Evolutionary conservation across 2,113 vertebrate species (phyloP).

Genomic region (Takifugu flavidus): DNA sequence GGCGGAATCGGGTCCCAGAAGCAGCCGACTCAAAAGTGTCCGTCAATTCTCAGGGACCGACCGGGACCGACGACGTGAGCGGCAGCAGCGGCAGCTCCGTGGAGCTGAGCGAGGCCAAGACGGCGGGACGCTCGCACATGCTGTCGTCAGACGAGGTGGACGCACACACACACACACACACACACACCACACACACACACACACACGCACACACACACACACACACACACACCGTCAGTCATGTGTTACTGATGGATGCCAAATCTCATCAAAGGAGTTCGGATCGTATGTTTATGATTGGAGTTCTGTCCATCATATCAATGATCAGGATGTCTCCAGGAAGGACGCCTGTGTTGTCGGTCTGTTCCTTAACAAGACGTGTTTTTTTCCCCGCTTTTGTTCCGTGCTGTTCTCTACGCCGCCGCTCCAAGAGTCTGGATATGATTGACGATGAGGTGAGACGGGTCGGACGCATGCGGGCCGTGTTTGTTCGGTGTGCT

Average conservation of each 20-base stretch:
- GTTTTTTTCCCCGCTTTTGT: constrained; percentile 50
- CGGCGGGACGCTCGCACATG: constrained; percentile 75
- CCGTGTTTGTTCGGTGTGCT: no score
- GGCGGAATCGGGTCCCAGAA: constrained; percentile 8
- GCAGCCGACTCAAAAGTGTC: neutral
- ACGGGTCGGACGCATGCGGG: constrained; percentile 19
- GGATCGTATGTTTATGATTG: no score
- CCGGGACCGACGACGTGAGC: constrained; percentile 84
- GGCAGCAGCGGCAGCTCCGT: constrained; percentile 91
- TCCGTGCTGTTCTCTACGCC: constrained; percentile 77
- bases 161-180: neutral
- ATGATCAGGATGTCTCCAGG: no score
- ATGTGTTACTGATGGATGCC: no score
- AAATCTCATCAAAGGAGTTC: no score
- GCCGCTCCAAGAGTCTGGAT: constrained; percentile 91
- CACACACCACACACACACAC: no score
- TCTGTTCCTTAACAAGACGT: constrained; percentile 62
- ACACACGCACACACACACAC: no score
- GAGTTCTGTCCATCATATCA: no score
- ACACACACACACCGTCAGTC: no score
- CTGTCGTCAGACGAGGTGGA: constrained; percentile 94
- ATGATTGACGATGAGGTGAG: constrained; percentile 99
- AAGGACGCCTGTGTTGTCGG: neutral
- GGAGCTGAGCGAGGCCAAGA: constrained; percentile 82
- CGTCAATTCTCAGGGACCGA: constrained; percentile 76